phyloP scores from a whole-genome alignment of 2,797 vertebrate genomes.

The Pogonophryne albipinna region DNA sequence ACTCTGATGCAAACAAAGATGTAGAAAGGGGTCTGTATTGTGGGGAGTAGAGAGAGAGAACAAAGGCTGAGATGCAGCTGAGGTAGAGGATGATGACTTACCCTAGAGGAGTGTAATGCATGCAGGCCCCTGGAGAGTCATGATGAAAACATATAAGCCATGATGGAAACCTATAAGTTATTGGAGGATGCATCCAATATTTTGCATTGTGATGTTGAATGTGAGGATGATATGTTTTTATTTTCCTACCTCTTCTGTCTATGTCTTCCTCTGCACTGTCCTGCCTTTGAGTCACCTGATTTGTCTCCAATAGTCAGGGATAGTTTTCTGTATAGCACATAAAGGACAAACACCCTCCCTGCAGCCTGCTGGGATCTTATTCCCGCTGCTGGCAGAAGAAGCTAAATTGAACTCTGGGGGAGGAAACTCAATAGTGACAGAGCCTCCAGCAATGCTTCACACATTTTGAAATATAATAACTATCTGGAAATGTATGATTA shows the following conservation, averaged over 20 bases:
- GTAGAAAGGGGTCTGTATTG: background rate
- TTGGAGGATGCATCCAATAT: conserved; percentile 31
- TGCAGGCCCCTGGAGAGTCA: conserved; percentile 46
- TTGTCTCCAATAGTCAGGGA: conserved; percentile 30
- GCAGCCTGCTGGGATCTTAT: conserved; percentile 58
- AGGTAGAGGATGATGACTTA: conserved; percentile 40
- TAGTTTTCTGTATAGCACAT: conserved; percentile 53
- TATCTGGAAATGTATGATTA: conserved; percentile 31
- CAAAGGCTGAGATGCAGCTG: conserved; percentile 31
- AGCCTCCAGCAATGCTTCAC: conserved; percentile 18
- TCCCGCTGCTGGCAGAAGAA: conserved; percentile 59
- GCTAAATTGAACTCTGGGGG: conserved; percentile 47
- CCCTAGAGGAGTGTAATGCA: conserved; percentile 42
- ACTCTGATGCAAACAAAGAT: conserved; percentile 2
- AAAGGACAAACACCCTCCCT: conserved; percentile 61
- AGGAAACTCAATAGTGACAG: conserved; percentile 32
- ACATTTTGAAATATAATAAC: conserved; percentile 33
- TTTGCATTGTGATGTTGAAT: conserved; percentile 34
- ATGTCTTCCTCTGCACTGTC: conserved; percentile 8
- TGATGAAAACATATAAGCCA: conserved; percentile 38
- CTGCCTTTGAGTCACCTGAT: conserved; percentile 29
- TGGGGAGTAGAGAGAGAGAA: conserved; percentile 10
- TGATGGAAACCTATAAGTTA: conserved; percentile 40
- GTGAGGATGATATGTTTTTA: conserved; percentile 26
- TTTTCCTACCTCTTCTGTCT: conserved; percentile 3